Base-by-base conservation (phyloP, 2,113 vertebrate species). In the Macheiramphus alcinus region DNA sequence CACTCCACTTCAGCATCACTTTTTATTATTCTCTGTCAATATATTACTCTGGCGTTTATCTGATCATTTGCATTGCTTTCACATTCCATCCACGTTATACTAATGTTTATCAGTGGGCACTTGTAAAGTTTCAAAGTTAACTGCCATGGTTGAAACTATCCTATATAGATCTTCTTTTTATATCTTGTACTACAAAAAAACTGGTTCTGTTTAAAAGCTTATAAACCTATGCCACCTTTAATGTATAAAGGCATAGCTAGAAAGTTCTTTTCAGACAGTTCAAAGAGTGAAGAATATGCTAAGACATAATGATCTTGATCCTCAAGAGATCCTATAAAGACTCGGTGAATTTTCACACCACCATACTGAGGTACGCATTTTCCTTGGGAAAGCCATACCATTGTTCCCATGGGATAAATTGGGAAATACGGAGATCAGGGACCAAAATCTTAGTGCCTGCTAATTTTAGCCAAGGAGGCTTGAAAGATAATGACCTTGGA, bases 1-100 rank as follows among this genome's bases (percentile, higher is more conserved):
- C 68, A 75, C 66, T 94, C 31, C 53, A 84, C 56, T 72, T 88
- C 53, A 75, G 40, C 61, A 85, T 92, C 45, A 55, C 34, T 75
- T 94, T 93, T 92, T 95, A 75, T 82, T 90, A 22, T 94, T 95
- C 70, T 86, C 62, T 94, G 73, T 81, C 80, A 95, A 71, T 40
- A 47, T 67, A 83, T 83, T 87, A 79, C 45, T 76, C 53, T 80
- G 40, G 45, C 18, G 1, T 90, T 89, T 87, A 80, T 93, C 48
- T 72, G 55, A 84, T 92, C 31, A 70, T 93, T 63, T 94, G 48
- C 59, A 80, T 70, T 89, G 50, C 56, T 91, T 95, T 94, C 62
- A 70, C 59, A 75, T 87, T 75, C 36, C 42, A 66, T 72, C 26
- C 43, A 61, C 3, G 0, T 90, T 88, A 62, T 42, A 65, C 13